Evolutionary conservation across 2,888 invertebrate genomes (phyloP).

Genomic region (Rutpela maculata): DNA sequence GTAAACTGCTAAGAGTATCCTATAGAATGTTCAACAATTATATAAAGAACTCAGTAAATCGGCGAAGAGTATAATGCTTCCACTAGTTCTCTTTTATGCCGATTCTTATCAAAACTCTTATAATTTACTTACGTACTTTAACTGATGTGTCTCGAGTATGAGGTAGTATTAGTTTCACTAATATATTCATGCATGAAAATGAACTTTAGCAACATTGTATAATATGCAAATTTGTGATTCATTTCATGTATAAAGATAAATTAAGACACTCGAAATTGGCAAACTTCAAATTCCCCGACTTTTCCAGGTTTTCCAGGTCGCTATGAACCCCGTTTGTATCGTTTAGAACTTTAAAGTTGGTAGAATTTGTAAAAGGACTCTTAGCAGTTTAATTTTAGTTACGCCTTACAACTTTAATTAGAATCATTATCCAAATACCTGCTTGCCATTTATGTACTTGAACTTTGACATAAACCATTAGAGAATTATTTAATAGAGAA

Average conservation of each 20-base stretch:
- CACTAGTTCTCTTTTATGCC: no score
- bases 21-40: no score
- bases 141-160: no score
- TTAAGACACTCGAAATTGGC: no score
- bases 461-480: neutral
- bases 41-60: no score
- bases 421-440: constrained; percentile 23
- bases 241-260: constrained; percentile 22
- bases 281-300: no score
- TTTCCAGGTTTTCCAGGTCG: no score
- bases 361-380: neutral
- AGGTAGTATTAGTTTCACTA: neutral
- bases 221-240: constrained; percentile 9
- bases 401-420: neutral
- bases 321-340: constrained; percentile 12
- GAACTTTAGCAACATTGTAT: neutral
- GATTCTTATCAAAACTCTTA: no score
- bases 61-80: no score
- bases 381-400: neutral
- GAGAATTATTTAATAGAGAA: constrained; percentile 5
- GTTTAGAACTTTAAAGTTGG: neutral
- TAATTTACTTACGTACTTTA: no score
- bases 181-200: constrained; percentile 2
- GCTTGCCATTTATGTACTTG: constrained; percentile 7
- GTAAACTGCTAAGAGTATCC: no score